A percentile compares a stretch with the other conserved stretches of the same genome.
Conservation (phyloP, 2,888 invertebrate species). For the Thecophora atra region DNA sequence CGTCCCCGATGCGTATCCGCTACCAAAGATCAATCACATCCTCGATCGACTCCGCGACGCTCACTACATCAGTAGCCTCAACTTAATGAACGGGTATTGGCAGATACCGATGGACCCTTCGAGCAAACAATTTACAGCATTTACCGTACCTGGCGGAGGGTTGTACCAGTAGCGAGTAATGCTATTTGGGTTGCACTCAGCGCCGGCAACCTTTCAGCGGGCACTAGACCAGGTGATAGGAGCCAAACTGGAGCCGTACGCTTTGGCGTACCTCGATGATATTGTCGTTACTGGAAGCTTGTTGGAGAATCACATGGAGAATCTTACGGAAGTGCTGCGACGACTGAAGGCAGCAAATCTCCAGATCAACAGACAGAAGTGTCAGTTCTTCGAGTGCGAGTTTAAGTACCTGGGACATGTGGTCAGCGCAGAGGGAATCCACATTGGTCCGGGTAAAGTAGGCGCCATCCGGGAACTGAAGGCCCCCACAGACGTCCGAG, state of each 20-base stretch:
- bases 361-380: neutral
- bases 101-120: neutral
- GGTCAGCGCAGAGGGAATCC: constrained; percentile 7
- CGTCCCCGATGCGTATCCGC: neutral
- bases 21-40: neutral
- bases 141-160: constrained; percentile 1
- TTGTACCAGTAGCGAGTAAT: constrained; percentile 4
- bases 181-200: neutral
- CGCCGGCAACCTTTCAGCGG: constrained; percentile 7
- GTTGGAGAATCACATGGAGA: neutral
- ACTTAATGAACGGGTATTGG: constrained; percentile 1
- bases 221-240: neutral
- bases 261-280: neutral
- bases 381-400: constrained; percentile 2
- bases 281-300: neutral
- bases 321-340: neutral
- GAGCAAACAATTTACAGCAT: constrained; percentile 3
- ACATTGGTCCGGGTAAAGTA: constrained; percentile 29
- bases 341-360: neutral
- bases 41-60: constrained; percentile 3
- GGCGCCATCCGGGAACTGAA: constrained; percentile 23
- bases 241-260: neutral
- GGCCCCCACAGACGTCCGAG: neutral
- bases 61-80: neutral
- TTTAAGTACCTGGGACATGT: constrained; percentile 36